Base-by-base conservation (phyloP, 2,113 vertebrate genomes). In the Larimichthys polyactis region DNA sequence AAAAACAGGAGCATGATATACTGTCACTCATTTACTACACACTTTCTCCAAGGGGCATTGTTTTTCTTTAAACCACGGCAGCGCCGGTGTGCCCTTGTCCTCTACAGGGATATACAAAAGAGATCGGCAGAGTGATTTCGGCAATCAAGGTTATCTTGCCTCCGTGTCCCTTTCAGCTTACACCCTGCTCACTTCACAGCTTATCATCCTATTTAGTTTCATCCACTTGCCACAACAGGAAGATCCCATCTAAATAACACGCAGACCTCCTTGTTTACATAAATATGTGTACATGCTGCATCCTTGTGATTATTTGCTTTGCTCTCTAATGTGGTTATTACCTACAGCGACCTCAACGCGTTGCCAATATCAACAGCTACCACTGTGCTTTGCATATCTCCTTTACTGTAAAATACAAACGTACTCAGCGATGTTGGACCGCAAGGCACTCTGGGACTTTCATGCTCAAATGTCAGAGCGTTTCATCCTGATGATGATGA, bases 381-480 rank as follows among this genome's bases (percentile, higher is more conserved):
- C 29, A 19, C 58, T 32, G 70, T 40, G 60, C 55, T 85, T 27
- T 64, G 43, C 46, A 66, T 83, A 58, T 79, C 78, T 87, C 83
- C 55, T 51, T 49, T 71, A 87, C 90, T 86, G 86, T 92, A 85
- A 80, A 90, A 86, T 49, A 76, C 78, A 90, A 90, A 89, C 79
- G 87, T 60, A 66, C 65, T 79, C 83, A 78, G 83, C 62, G 32
- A 88, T 59, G 85, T 67, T 54, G 58, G 32, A 84, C 91, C 70
- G 75, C 88, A 90, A 89, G 89, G 91, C 85, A 93, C 57, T 69
- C 90, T 91, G 93, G 91, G 93, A 93, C 64, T 85, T 92, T 91
- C 78, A 77, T 93, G 92, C 93, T 94, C 84, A 94, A 95, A 95
- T 94, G 95, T 95, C 94, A 94, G 88, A 91, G 88, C 75, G 11